Evolutionary conservation across 1,140 invertebrate species (phyloP), one percentile per base, ranked within the genome.

Genomic region (Helicoverpa armigera): DNA sequence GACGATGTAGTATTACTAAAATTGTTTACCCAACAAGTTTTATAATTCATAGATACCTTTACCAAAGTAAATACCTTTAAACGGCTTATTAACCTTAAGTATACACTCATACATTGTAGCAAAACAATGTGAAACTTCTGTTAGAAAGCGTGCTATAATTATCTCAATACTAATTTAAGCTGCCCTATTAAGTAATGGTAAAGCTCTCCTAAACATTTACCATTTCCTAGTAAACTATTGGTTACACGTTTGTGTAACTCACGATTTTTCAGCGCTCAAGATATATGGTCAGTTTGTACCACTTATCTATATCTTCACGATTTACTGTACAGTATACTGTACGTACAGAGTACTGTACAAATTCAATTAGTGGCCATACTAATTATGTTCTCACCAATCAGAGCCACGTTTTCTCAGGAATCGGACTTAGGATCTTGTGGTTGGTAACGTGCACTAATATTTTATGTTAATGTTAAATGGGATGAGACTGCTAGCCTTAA

Each of bases 301-400:
- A 29, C 12, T n/a, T 72, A 72, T 72, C 69, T 72, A 72, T 72
- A 72, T 72, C 69, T 72, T 72, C 69, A 72, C 69, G 69, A 72
- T 53, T 72, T 53, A 53, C 5, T 65, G 12, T 16, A 31, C 1
- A 72, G 50, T 72, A 3, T 31, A 43, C 50, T 54, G 69, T 23
- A 23, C 23, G 23, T 23, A 23, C 23, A 23, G 23, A 23, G 23
- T 23, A 23, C 23, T 23, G 23, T 23, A 23, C 23, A 72, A 53
- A 72, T 72, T 72, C 69, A 72, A 72, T 72, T 72, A 72, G 69
- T 72, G 18, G 48, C 69, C 0, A 54, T 43, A 72, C 69, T 72
- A 72, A 72, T 72, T 72, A 72, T 72, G 69, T 72, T 72, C 69
- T 72, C 69, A 72, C 69, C 69, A 72, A 72, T 72, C 69, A 53